phyloP scores from a whole-genome alignment of 2,797 vertebrate species.

The Botia almorhae region DNA sequence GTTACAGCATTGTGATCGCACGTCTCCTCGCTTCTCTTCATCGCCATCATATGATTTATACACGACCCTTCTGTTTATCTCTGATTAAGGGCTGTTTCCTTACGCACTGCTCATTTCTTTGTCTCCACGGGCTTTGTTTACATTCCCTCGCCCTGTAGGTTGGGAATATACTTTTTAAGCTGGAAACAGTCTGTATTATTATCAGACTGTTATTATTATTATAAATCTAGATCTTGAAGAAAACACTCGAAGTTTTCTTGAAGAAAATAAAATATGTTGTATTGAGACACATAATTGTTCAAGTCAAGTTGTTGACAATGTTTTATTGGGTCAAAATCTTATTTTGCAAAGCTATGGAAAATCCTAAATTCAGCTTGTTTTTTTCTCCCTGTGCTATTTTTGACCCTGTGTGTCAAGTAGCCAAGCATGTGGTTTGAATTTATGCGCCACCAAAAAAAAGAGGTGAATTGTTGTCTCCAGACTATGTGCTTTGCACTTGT shows the following conservation, averaged over 20 bases:
- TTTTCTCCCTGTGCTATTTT: constrained; percentile 64
- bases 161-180: constrained; percentile 18
- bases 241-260: background rate
- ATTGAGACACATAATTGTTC: background rate
- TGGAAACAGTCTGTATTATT: constrained; percentile 20
- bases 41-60: background rate
- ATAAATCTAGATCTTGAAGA: background rate
- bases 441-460: constrained; percentile 46
- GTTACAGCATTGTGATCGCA: constrained; percentile 18
- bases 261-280: background rate
- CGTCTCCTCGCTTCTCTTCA: background rate
- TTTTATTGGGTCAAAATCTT: constrained; percentile 32
- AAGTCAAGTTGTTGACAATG: constrained; percentile 33
- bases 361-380: constrained; percentile 50
- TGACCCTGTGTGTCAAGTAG: constrained; percentile 62
- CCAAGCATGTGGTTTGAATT: constrained; percentile 72
- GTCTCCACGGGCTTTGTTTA: constrained; percentile 41
- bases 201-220: background rate
- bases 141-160: constrained; percentile 15
- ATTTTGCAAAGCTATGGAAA: constrained; percentile 37
- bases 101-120: constrained; percentile 2
- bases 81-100: background rate
- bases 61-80: constrained; percentile 1
- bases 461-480: constrained; percentile 51
- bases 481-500: constrained; percentile 47